Conservation (phyloP, 2,113 vertebrate species). For the Oxygymnocypris stewartii region DNA sequence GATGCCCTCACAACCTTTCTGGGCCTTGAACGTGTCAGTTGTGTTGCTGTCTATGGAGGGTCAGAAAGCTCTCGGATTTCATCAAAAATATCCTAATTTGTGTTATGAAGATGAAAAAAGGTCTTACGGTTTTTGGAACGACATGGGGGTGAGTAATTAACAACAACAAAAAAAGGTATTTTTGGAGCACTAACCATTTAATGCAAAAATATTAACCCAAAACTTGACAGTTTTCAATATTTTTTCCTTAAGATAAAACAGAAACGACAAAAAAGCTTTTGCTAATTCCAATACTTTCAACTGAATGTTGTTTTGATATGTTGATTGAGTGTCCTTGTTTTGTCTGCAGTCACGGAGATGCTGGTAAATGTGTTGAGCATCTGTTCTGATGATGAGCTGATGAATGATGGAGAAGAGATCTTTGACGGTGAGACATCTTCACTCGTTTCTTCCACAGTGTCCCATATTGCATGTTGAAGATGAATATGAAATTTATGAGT, state of each 20-base stretch:
- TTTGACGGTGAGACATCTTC: conserved; percentile 74
- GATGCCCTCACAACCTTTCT: too few relatives aligned
- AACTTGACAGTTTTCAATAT: background rate
- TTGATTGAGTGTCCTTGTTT: background rate
- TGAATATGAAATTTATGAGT: background rate
- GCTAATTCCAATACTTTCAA: background rate
- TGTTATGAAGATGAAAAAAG: too few relatives aligned
- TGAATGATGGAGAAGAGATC: conserved; percentile 81
- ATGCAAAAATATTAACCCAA: background rate
- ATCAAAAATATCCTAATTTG: too few relatives aligned
- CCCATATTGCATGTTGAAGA: background rate
- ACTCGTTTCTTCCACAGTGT: background rate
- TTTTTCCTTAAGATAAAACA: background rate
- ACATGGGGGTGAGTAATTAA: too few relatives aligned
- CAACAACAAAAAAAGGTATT: too few relatives aligned
- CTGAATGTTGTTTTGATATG: background rate
- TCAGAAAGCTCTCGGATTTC: too few relatives aligned
- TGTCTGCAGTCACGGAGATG: conserved; percentile 79
- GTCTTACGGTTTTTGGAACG: too few relatives aligned
- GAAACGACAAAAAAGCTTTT: background rate
- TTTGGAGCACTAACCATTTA: too few relatives aligned
- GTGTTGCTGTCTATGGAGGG: too few relatives aligned
- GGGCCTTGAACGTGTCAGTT: too few relatives aligned
- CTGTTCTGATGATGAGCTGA: conserved; percentile 82
- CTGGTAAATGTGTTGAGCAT: conserved; percentile 83